phyloP scores from a whole-genome alignment of 2,888 invertebrate genomes.

The Noctua janthina region DNA sequence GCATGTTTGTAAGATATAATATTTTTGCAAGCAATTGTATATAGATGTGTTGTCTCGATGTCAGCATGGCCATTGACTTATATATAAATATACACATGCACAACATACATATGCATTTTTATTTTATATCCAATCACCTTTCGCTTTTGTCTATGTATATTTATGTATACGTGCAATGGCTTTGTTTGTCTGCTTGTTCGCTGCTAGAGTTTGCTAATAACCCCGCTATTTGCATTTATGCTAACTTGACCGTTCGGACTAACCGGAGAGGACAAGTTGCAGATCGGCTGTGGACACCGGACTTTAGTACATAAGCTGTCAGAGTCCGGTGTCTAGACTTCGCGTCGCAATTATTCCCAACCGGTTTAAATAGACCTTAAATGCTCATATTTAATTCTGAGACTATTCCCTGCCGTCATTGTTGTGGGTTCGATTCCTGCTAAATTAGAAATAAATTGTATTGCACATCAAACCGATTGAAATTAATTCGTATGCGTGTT shows the following conservation, averaged over 20 bases:
- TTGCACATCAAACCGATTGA: background rate
- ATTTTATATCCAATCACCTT: conserved; percentile 73
- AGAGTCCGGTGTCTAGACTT: background rate
- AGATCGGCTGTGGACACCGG: background rate
- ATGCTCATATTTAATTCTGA: background rate
- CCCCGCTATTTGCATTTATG: conserved; percentile 15
- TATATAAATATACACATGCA: conserved; percentile 85
- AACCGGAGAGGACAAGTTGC: background rate
- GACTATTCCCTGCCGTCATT: too few species aligned
- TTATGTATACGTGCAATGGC: conserved; percentile 85
- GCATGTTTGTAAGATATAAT: conserved; percentile 28
- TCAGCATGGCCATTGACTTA: conserved; percentile 87
- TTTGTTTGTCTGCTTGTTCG: conserved; percentile 69
- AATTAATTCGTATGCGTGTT: background rate
- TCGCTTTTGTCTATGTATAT: conserved; percentile 75
- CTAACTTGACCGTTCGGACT: background rate
- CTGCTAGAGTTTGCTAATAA: conserved; percentile 27
- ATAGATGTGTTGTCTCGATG: conserved; percentile 47
- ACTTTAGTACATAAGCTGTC: background rate
- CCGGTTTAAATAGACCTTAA: background rate
- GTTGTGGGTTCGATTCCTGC: conserved; percentile 6
- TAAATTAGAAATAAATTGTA: background rate
- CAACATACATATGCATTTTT: conserved; percentile 80
- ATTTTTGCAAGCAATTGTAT: conserved; percentile 58
- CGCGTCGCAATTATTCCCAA: background rate